Percentiles rank a stretch among this genome's conserved stretches.
Conservation (phyloP, 2,888 invertebrate species). For the Sesia bembeciformis region DNA sequence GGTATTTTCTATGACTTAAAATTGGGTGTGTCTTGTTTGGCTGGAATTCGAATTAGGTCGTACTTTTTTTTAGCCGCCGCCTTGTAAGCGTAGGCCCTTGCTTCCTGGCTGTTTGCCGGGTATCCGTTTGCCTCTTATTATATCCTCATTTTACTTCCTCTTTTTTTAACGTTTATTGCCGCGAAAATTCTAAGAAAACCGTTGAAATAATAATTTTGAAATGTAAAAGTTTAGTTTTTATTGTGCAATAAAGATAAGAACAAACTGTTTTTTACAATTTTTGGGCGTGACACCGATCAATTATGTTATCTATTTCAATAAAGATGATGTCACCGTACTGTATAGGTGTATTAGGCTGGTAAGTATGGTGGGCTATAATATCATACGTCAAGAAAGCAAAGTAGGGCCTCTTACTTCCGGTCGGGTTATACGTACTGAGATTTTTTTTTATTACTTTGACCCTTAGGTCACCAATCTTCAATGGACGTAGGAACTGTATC, state of each 20-base stretch:
- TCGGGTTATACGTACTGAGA: neutral
- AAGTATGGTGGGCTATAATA: neutral
- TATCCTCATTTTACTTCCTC: too few relatives aligned
- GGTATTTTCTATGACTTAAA: conserved; percentile 5
- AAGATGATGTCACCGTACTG: conserved; percentile 56
- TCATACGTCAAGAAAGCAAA: neutral
- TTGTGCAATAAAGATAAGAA: neutral
- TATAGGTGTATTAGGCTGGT: neutral
- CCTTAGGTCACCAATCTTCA: conserved; percentile 3
- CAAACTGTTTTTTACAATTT: conserved; percentile 15
- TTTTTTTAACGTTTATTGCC: neutral
- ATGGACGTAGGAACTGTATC: too few relatives aligned
- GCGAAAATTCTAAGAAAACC: neutral
- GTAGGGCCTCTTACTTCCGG: conserved; percentile 1
- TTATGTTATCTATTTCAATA: conserved; percentile 55
- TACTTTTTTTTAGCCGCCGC: conserved; percentile 25
- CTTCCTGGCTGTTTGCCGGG: neutral
- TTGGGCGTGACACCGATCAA: conserved; percentile 59
- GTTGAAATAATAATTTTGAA: neutral
- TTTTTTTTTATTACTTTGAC: conserved; percentile 3
- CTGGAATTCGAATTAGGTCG: conserved; percentile 34
- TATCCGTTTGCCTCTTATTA: neutral
- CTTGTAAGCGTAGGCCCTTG: neutral
- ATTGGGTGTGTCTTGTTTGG: conserved; percentile 55
- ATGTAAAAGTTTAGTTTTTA: neutral